Percentiles rank a stretch among this genome's conserved stretches.
Evolutionary conservation across 2,797 vertebrate genomes (phyloP).

Genomic region (Triplophysa bombifrons): DNA sequence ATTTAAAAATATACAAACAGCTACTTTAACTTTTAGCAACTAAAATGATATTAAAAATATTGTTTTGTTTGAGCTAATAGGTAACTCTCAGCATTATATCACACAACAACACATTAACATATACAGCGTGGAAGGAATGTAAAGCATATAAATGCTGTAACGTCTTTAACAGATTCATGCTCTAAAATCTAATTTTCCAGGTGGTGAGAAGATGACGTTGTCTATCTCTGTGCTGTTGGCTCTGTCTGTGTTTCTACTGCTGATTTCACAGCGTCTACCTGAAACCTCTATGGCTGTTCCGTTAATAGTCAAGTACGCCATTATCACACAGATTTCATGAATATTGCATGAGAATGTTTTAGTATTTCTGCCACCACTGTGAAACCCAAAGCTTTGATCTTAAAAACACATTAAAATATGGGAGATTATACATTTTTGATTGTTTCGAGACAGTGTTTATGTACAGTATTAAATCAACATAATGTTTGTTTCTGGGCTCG

Average conservation of each 20-base stretch:
- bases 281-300: constrained; percentile 92
- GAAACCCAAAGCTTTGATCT: not conserved
- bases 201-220: constrained; percentile 96
- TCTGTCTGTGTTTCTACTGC: constrained; percentile 94
- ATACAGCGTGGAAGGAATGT: too few species aligned
- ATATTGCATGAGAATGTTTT: not conserved
- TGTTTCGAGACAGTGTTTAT: not conserved
- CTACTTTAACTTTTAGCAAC: too few species aligned
- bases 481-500: not conserved
- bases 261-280: constrained; percentile 92
- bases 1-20: not conserved
- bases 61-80: too few species aligned
- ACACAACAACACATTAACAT: too few species aligned
- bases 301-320: constrained; percentile 91
- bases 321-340: not conserved
- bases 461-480: not conserved
- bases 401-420: not conserved
- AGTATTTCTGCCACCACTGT: not conserved
- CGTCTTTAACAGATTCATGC: not conserved
- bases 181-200: constrained; percentile 64
- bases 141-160: not conserved
- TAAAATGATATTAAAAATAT: not conserved
- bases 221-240: constrained; percentile 95
- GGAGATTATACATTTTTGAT: not conserved
- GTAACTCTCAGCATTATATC: too few species aligned